phyloP scores from a whole-genome alignment of 2,113 vertebrate genomes.

The Heterotilapia buettikoferi region DNA sequence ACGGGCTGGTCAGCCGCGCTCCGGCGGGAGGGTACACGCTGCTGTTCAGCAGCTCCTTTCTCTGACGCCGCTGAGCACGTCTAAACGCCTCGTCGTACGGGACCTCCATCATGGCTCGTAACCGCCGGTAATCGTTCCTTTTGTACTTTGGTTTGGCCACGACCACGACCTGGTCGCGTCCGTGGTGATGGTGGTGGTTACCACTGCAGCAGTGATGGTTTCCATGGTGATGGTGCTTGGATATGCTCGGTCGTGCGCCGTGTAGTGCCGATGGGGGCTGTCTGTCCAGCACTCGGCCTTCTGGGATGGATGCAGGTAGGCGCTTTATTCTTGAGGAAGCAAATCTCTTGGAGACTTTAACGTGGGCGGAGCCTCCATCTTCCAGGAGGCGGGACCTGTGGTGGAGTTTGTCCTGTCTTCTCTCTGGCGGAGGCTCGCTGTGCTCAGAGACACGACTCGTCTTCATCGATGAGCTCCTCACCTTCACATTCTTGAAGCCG shows the following conservation, averaged over 20 bases:
- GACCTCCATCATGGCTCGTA: slow-evolving; percentile 74
- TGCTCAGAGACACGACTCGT: neutral
- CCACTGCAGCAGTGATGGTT: slow-evolving; percentile 13
- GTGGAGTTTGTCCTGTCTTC: slow-evolving; percentile 8
- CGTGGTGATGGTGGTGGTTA: neutral
- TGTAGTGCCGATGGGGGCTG: neutral
- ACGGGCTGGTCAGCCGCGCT: slow-evolving; percentile 66
- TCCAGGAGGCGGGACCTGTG: slow-evolving; percentile 72
- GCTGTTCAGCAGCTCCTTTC: slow-evolving; percentile 65
- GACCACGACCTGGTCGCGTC: slow-evolving; percentile 67
- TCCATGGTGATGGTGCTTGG: slow-evolving; percentile 28
- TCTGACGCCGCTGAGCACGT: slow-evolving; percentile 66
- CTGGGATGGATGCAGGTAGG: slow-evolving; percentile 55
- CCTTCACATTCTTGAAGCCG: slow-evolving; percentile 67
- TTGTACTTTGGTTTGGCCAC: slow-evolving; percentile 87
- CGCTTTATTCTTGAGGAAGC: slow-evolving; percentile 62
- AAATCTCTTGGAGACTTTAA: slow-evolving; percentile 69
- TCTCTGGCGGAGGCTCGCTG: slow-evolving; percentile 45
- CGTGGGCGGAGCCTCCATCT: slow-evolving; percentile 62
- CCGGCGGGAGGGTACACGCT: slow-evolving; percentile 34
- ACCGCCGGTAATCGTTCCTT: slow-evolving; percentile 76
- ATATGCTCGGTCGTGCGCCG: neutral
- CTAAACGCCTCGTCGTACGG: slow-evolving; percentile 79
- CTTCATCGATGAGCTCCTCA: slow-evolving; percentile 36
- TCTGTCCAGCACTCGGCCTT: slow-evolving; percentile 60